These are phyloP conservation scores for Eristalis pertinax DNA, from an alignment of 2,888 invertebrate species.

Conservation along the genomic window DNA sequence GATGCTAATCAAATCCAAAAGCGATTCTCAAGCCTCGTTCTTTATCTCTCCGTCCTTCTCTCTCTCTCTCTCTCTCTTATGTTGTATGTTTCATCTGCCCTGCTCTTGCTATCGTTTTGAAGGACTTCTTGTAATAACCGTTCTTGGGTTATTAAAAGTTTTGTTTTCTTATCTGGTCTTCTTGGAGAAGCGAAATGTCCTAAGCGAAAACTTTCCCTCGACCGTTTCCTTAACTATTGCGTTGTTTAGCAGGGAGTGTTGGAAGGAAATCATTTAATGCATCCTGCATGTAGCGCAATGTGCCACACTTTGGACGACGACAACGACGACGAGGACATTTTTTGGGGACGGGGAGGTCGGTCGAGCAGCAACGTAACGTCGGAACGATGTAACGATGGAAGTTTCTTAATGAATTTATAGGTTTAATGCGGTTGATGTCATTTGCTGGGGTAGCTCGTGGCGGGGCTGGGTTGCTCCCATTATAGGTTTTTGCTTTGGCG, in stretches of 20 bases:
- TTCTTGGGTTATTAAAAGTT: slow-evolving; percentile 66
- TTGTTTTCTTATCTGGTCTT: slow-evolving; percentile 64
- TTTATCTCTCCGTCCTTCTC: not conserved
- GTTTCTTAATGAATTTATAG: slow-evolving; percentile 71
- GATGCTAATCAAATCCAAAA: slow-evolving; percentile 56
- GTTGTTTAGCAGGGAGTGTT: slow-evolving; percentile 34
- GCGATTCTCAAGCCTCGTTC: not conserved
- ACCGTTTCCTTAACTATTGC: slow-evolving; percentile 21
- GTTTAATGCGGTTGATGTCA: slow-evolving; percentile 50
- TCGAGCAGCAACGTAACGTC: slow-evolving; percentile 9
- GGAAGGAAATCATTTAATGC: slow-evolving; percentile 71
- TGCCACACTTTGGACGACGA: slow-evolving; percentile 13
- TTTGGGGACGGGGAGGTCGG: slow-evolving; percentile 13
- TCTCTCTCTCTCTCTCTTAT: not conserved
- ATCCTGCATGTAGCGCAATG: slow-evolving; percentile 65
- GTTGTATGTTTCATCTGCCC: not conserved
- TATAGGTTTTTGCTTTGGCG: not conserved
- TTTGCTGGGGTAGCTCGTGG: slow-evolving; percentile 4
- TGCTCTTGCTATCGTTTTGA: not conserved
- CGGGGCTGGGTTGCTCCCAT: not conserved
- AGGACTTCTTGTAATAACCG: slow-evolving; percentile 53
- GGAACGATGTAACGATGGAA: slow-evolving; percentile 51
- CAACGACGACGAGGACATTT: not conserved
- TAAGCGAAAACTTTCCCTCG: slow-evolving; percentile 38
- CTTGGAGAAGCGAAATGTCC: slow-evolving; percentile 50